phyloP scores from a whole-genome alignment of 2,888 invertebrate genomes.

The Spisula subtruncata region DNA sequence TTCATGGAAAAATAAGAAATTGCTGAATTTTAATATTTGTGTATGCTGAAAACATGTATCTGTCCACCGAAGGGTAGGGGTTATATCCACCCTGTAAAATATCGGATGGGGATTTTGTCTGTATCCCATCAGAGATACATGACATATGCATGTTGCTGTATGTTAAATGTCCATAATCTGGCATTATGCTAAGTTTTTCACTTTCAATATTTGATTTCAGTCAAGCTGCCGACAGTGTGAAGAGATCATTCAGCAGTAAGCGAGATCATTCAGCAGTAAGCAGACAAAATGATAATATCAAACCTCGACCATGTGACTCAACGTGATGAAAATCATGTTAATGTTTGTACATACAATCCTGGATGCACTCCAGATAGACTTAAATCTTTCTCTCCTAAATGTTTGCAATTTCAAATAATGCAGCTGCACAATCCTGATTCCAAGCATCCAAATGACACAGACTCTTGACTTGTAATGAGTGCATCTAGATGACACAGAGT shows the following conservation, averaged over 20 bases:
- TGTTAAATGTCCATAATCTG: slow-evolving; percentile 9
- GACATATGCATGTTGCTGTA: no score
- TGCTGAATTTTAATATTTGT: no score
- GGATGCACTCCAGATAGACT: slow-evolving; percentile 34
- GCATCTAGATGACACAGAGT: slow-evolving; percentile 25
- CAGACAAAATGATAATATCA: slow-evolving; percentile 40
- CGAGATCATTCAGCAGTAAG: slow-evolving; percentile 26
- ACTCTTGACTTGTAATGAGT: slow-evolving; percentile 9
- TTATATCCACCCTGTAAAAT: no score
- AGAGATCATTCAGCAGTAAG: slow-evolving; percentile 27
- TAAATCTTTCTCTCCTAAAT: slow-evolving; percentile 1
- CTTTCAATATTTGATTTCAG: slow-evolving; percentile 6
- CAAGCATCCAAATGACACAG: slow-evolving; percentile 10
- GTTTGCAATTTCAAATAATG: slow-evolving; percentile 30
- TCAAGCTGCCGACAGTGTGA: background rate
- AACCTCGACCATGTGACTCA: slow-evolving; percentile 46
- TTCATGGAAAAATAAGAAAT: no score
- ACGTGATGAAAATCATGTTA: slow-evolving; percentile 30
- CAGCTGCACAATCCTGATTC: slow-evolving; percentile 17
- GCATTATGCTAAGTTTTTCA: background rate
- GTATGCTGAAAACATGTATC: no score
- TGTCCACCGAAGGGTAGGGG: no score
- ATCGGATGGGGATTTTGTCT: no score
- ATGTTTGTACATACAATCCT: slow-evolving; percentile 31
- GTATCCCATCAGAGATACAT: no score